phyloP scores from a whole-genome alignment of 2,888 invertebrate species.

The Euclidia mi region DNA sequence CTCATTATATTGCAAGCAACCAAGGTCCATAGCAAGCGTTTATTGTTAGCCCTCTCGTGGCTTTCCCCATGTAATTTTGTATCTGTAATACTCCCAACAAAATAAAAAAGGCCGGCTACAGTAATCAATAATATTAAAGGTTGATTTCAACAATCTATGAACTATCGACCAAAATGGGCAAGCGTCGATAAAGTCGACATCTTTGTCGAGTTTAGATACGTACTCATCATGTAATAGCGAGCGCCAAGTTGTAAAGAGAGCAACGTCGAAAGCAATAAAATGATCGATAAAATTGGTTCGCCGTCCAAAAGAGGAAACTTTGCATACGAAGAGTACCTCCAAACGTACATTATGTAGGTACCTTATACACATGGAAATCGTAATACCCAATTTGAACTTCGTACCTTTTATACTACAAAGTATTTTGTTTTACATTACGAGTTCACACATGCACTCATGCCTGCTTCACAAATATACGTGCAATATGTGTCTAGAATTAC shows the following conservation, averaged over 20 bases:
- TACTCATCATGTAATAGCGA: conserved; percentile 54
- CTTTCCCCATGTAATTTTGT: no score
- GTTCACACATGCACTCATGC: conserved; percentile 31
- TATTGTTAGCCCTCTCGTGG: no score
- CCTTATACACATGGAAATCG: conserved; percentile 41
- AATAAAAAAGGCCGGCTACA: no score
- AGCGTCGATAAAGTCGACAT: conserved; percentile 51
- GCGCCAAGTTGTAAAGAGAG: conserved; percentile 54
- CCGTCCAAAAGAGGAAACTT: conserved; percentile 60
- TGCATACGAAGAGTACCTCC: conserved; percentile 56
- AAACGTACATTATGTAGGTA: conserved; percentile 42
- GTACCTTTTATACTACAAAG: conserved; percentile 24
- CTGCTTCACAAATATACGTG: no score
- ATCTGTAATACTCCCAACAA: no score
- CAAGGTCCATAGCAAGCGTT: no score
- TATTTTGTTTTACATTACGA: conserved; percentile 35
- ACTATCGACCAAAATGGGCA: conserved; percentile 41
- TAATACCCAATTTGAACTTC: conserved; percentile 35
- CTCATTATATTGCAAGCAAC: no score
- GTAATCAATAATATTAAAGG: conserved; percentile 22
- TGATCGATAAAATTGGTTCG: conserved; percentile 59
- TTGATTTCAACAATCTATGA: conserved; percentile 30
- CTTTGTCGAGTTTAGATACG: conserved; percentile 55
- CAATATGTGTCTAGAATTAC: no score
- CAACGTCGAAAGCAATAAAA: conserved; percentile 60